Base-by-base conservation (phyloP, 2,888 invertebrate genomes). In the Thymelicus sylvestris region DNA sequence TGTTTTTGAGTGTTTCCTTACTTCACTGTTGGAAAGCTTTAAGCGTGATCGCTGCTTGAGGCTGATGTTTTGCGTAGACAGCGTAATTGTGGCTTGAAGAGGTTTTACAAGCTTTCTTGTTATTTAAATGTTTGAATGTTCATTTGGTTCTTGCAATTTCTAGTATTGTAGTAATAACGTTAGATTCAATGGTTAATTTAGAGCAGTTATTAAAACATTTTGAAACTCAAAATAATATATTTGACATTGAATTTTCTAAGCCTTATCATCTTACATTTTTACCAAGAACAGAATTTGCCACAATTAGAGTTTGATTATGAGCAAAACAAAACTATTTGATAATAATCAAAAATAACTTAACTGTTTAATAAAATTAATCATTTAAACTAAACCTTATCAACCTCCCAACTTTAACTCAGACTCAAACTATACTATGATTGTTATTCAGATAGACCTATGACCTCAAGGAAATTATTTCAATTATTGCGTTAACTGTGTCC, bases 401-500 rank as follows among this genome's bases (percentile, higher is more conserved):
- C 19, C 19, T 2, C 2, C 19, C 19, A 19, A 19, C 39, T 55
- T 39, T 44, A 24, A 19, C 39, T 15, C 38, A 61, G 50, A 39
- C 50, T 50, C 19, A 67, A 47, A 61, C 59, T 38, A 48, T 67
- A 71, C 73, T 74, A 76, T 77, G 74, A 71, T 74, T 75, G 71
- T 61, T 61, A 63, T 71, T 63, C 59, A 67, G 73, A 65, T 68
- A 52, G 72, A 72, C 75, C 68, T 73, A 66, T 72, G 57, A 71
- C 72, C 73, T 75, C 68, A 62, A 72, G 66, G 72, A 73, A 74
- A 76, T 77, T 74, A 77, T 77, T 75, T 77, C 77, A 78, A 78
- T 78, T 75, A 77, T 75, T 75, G 73, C 73, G 72, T 75, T 75
- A 77, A 78, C 75, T 82, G 81, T 81, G 81, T 75, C 79, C 75